These are phyloP conservation scores for Mesocentrotus franciscanus DNA, from an alignment of 53 echinoderm and acorn worm genomes.

Conservation along the genomic window DNA sequence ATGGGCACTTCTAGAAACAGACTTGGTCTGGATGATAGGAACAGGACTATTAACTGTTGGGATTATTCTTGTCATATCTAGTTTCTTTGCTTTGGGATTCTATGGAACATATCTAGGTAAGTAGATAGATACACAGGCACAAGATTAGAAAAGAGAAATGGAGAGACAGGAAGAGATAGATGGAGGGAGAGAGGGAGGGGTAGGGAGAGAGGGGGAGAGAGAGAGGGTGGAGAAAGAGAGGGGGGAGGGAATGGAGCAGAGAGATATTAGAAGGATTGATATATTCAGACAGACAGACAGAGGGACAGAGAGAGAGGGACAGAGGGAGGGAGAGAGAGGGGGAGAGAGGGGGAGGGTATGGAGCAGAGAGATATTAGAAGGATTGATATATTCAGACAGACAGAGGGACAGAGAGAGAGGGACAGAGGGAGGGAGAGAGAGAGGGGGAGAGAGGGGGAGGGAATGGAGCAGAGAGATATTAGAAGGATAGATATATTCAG, in stretches of 20 bases:
- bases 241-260: neutral
- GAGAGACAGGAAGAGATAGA: neutral
- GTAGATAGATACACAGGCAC: neutral
- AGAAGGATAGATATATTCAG: too few relatives aligned
- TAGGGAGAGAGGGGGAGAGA: neutral
- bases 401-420: too few relatives aligned
- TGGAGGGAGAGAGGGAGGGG: neutral
- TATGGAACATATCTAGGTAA: constrained; percentile 84
- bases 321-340: neutral
- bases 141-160: neutral
- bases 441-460: neutral
- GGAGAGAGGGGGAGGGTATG: neutral
- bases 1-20: constrained; percentile 57
- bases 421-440: neutral
- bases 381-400: neutral
- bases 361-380: neutral
- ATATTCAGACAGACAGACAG: neutral
- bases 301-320: neutral
- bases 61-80: constrained; percentile 68
- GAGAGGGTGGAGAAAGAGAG: neutral
- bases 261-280: neutral
- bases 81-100: constrained; percentile 79
- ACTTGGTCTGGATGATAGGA: constrained; percentile 61
- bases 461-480: neutral
- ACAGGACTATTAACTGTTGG: constrained; percentile 63